Conservation (phyloP, 2,113 vertebrate species). For the Poeciliopsis prolifica region DNA sequence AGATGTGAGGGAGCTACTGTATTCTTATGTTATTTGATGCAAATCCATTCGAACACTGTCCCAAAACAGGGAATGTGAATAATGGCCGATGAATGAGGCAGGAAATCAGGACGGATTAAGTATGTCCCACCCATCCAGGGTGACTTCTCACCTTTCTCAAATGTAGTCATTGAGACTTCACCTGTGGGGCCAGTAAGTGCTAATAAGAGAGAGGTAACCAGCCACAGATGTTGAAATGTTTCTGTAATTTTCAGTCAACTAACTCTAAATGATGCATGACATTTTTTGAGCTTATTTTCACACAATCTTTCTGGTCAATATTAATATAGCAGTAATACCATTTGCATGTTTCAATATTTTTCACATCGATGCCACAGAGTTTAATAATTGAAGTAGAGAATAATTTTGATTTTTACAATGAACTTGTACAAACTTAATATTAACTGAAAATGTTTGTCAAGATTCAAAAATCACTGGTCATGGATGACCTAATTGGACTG, state of each 20-base stretch:
- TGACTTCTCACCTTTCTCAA: constrained; percentile 40
- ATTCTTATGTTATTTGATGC: constrained; percentile 39
- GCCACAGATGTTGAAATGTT: background rate
- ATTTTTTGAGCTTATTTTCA: too few species aligned
- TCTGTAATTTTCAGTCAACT: too few species aligned
- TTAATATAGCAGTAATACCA: too few species aligned
- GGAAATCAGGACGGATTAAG: constrained; percentile 55
- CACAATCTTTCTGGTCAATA: too few species aligned
- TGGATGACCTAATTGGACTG: background rate
- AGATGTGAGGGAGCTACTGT: constrained; percentile 45
- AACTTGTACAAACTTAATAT: background rate
- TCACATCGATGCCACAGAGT: too few species aligned
- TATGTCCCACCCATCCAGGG: constrained; percentile 36
- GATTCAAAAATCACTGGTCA: background rate
- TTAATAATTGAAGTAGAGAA: too few species aligned
- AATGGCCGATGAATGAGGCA: constrained; percentile 67
- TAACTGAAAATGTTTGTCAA: background rate
- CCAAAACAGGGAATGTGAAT: constrained; percentile 64
- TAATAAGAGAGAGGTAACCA: constrained; percentile 3
- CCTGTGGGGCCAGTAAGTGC: constrained; percentile 12
- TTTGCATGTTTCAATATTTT: too few species aligned
- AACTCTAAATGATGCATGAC: too few species aligned
- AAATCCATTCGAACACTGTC: constrained; percentile 40
- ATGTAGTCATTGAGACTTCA: constrained; percentile 33
- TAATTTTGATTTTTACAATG: background rate